Conservation (phyloP, 2,797 vertebrate genomes). For the Steatocranus sp. region DNA sequence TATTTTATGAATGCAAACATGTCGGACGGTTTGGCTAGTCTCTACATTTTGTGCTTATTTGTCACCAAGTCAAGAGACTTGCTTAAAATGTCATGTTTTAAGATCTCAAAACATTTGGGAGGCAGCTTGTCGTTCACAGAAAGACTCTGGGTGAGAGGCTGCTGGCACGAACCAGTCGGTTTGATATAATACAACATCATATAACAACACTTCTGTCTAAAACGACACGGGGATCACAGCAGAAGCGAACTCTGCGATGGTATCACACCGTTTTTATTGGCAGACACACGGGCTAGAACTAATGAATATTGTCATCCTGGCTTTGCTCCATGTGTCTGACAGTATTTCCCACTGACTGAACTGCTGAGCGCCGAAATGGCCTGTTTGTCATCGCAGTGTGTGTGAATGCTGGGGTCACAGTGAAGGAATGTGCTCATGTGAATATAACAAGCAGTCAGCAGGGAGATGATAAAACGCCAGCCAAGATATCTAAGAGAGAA, state of each 20-base stretch:
- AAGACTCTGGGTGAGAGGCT: background rate
- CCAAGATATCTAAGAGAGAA: slow-evolving; percentile 18
- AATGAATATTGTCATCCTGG: slow-evolving; percentile 42
- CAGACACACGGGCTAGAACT: slow-evolving; percentile 7
- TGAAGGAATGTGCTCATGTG: slow-evolving; percentile 55
- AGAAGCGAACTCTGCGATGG: background rate
- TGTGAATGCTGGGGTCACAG: slow-evolving; percentile 47
- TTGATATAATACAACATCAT: background rate
- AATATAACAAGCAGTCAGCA: slow-evolving; percentile 40
- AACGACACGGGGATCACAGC: background rate
- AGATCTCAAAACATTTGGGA: slow-evolving; percentile 41
- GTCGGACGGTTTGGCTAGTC: background rate
- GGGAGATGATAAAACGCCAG: slow-evolving; percentile 34
- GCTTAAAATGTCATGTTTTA: slow-evolving; percentile 43
- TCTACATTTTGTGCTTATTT: slow-evolving; percentile 1
- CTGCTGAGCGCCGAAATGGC: slow-evolving; percentile 47
- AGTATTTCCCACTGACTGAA: slow-evolving; percentile 37
- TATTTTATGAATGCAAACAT: background rate
- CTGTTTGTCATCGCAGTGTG: slow-evolving; percentile 65
- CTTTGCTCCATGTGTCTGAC: slow-evolving; percentile 12
- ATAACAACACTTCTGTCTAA: background rate
- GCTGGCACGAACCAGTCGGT: background rate
- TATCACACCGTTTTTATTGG: slow-evolving; percentile 31
- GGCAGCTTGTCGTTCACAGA: slow-evolving; percentile 8
- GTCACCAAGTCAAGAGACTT: background rate